Percentiles rank a stretch among this genome's conserved stretches.
Evolutionary conservation across 1,140 invertebrate species (phyloP).

Genomic region (Zeugodacus cucurbitae): DNA sequence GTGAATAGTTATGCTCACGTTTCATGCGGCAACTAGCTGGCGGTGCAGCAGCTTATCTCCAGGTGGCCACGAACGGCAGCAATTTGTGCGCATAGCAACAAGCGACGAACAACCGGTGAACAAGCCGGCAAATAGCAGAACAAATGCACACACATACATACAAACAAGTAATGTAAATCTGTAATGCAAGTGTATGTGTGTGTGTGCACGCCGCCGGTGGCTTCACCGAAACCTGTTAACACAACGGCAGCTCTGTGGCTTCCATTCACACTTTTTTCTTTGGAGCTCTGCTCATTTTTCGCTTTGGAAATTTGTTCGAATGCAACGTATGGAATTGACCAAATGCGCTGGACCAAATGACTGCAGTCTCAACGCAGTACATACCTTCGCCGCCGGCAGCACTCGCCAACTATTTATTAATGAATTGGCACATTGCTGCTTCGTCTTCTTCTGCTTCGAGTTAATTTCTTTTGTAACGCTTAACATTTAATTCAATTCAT

Average conservation of each 20-base stretch:
- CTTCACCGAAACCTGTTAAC: conserved; percentile 5
- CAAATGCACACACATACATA: neutral
- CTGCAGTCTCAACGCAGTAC: neutral
- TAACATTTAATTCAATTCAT: neutral
- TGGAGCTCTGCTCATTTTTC: neutral
- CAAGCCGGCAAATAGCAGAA: neutral
- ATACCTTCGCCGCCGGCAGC: neutral
- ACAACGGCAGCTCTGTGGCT: neutral
- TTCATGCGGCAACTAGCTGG: neutral
- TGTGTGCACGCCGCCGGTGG: neutral
- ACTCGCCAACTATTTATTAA: conserved; percentile 7
- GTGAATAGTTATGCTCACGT: neutral
- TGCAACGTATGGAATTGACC: neutral
- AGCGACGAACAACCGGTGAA: neutral
- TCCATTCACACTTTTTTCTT: conserved; percentile 20
- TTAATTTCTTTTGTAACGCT: neutral
- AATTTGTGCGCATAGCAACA: conserved; percentile 36
- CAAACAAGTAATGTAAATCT: neutral
- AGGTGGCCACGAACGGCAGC: neutral
- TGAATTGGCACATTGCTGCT: neutral
- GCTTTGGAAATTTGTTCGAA: neutral
- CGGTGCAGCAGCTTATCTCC: neutral
- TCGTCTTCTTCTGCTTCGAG: neutral
- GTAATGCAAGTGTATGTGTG: neutral
- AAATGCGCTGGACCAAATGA: neutral